Base-by-base conservation (phyloP, 2,888 invertebrate genomes). In the Drosophila pseudotakahashii region DNA sequence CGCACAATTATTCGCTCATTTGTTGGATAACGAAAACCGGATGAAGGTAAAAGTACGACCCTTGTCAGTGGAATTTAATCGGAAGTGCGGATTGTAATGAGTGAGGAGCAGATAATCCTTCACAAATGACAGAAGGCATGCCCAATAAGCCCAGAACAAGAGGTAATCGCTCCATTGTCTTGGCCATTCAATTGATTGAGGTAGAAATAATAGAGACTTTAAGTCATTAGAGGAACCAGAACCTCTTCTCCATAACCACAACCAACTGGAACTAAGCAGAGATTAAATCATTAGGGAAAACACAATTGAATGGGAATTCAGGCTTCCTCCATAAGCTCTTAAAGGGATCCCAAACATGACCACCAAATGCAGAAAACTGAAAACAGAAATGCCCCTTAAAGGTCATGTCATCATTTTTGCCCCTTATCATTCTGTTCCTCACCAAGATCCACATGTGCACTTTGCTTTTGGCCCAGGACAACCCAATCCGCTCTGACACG, bases 401-500 rank as follows among this genome's bases (percentile, higher is more conserved):
- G 53, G 71, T 62, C 70, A 58, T 42, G 7, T 19, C 16, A 11
- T 55, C 70, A 68, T 70, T 51, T 26, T 36, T 13, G 34, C 9
- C 48, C 39, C 39, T 45, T 26, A 42, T 55, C 59, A 16, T 10
- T 10, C 57, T 37, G 34, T 32, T 42, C 42, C 30, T 16, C 7
- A 16, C 37, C 42, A 52, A 16, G 53, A 67, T 62, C 59, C 84
- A 81, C 84, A 87, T 83, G 72, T 84, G 89, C 54, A 60, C 51
- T 60, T 61, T 54, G 50, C 26, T 34, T n/a, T 58, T 51, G 57
- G 55, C 37, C 32, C 51, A 52, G 75, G 70, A 73, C 68, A 74
- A 68, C 72, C 66, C 64, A 59, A 85, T 67, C 73, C 75, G 44
- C 76, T 76, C 72, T 73, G 81, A 76, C 88, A 88, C 64, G 67